Percentiles rank a stretch among this genome's conserved stretches.
These are phyloP conservation scores for Nipponia nippon DNA, from an alignment of 2,113 vertebrate genomes.

Conservation along the genomic window DNA sequence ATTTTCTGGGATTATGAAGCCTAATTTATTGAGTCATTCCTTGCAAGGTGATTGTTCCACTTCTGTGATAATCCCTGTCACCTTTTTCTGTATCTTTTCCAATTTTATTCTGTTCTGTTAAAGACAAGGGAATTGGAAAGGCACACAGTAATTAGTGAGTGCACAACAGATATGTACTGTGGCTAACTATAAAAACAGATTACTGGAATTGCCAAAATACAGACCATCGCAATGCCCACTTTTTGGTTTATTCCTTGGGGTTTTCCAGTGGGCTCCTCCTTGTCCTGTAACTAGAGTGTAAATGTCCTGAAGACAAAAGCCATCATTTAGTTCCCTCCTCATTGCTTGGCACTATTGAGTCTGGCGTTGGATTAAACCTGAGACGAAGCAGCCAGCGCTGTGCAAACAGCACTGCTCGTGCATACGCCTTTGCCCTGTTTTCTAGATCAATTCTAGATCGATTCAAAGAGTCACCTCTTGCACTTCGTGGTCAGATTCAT, in stretches of 20 bases:
- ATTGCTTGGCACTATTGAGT: not conserved
- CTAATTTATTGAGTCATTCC: not conserved
- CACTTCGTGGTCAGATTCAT: not conserved
- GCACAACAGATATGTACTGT: not conserved
- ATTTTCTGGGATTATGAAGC: not conserved
- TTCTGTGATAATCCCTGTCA: not conserved
- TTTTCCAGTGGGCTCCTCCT: not conserved
- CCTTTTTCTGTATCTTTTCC: not conserved
- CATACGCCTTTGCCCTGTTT: not conserved
- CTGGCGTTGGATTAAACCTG: not conserved
- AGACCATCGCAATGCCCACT: not conserved
- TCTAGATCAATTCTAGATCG: not conserved
- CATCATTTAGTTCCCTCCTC: not conserved
- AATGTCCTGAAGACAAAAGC: not conserved
- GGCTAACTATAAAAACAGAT: not conserved
- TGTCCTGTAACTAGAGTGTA: not conserved
- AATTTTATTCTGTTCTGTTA: not conserved
- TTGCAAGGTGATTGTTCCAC: not conserved
- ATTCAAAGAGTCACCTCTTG: not conserved
- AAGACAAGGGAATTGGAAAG: not conserved
- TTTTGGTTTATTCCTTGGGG: not conserved
- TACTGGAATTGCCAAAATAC: not conserved
- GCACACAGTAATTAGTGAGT: conserved; percentile 16
- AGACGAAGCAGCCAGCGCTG: not conserved
- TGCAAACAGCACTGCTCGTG: not conserved